These are phyloP conservation scores for Hemibates koningsi DNA, from an alignment of 2,113 vertebrate genomes.

Conservation along the genomic window DNA sequence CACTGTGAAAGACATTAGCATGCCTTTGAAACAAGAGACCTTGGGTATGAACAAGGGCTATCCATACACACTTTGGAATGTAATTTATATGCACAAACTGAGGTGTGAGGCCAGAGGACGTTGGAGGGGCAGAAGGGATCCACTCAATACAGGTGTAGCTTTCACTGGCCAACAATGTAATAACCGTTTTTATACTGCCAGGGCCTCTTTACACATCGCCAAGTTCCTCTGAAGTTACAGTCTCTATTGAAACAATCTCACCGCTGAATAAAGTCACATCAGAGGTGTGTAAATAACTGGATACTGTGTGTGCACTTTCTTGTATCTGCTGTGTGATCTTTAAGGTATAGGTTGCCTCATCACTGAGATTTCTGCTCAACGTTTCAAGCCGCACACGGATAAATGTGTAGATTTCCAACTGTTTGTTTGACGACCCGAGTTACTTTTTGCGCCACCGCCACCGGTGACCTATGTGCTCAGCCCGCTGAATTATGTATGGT, in stretches of 20 bases:
- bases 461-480: constrained; percentile 48
- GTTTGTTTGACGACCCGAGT: constrained; percentile 42
- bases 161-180: constrained; percentile 33
- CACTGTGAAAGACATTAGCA: constrained; percentile 58
- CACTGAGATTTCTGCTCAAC: neutral
- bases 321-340: neutral
- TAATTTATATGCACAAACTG: constrained; percentile 66
- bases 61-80: constrained; percentile 67
- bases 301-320: neutral
- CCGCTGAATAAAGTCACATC: neutral
- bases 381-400: neutral
- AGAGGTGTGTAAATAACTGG: neutral
- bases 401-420: constrained; percentile 28
- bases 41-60: constrained; percentile 56
- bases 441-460: constrained; percentile 45
- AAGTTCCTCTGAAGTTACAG: constrained; percentile 26
- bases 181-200: constrained; percentile 10
- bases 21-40: constrained; percentile 71
- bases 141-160: constrained; percentile 57
- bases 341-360: neutral
- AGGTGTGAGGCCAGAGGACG: constrained; percentile 57
- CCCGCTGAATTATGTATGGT: constrained; percentile 64
- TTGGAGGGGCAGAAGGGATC: constrained; percentile 35
- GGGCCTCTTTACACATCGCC: constrained; percentile 11
- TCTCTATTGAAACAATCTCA: neutral